Evolutionary conservation across 1,140 invertebrate genomes (phyloP), one percentile per base, ranked within the genome.

Genomic region (Chrysopa pallens): DNA sequence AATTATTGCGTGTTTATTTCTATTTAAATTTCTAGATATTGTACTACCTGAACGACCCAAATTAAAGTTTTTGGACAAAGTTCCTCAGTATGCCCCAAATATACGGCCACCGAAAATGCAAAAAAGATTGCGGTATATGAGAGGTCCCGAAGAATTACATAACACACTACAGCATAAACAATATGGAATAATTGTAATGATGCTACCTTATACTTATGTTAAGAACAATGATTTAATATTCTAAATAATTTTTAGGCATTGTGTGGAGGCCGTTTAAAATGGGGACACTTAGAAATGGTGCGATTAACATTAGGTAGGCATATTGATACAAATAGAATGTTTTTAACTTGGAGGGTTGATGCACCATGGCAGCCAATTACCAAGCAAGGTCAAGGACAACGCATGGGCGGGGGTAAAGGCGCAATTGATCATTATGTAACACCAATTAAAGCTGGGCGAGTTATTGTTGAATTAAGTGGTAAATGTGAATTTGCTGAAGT

Each of bases 341-440:
- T 96, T 73, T 89, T 90, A n/a, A 69, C 92, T 27, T 99, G 91
- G 91, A 69, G 95, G 50, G 66, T 98, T 2, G 87, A 92, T 58
- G 62, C 88, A 1, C 92, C 93, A 1, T 98, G 94, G 93, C 89
- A 96, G 57, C 80, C 93, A 8, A 61, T 94, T 6, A 86, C 90
- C 0, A 91, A 84, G 59, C 93, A 93, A 61, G 80, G 85, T 1
- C 77, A 80, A 62, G 94, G 94, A 4, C 76, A 82, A 40, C 66
- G 89, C 51, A 89, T 96, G 82, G 96, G 96, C 43, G 87, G 90
- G 52, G 95, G 95, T 6, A 98, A 98, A 72, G 87, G 85, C 8
- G 58, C 73, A n/a, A 96, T 98, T 42, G 76, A 94, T 61, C 88
- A 96, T 62, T 99, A 96, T 61, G 84, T 85, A 0, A 91, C 88